A percentile compares a stretch with the other conserved stretches of the same genome.
phyloP scores from a whole-genome alignment of 2,113 vertebrate species.

The Australoheros scitulus region DNA sequence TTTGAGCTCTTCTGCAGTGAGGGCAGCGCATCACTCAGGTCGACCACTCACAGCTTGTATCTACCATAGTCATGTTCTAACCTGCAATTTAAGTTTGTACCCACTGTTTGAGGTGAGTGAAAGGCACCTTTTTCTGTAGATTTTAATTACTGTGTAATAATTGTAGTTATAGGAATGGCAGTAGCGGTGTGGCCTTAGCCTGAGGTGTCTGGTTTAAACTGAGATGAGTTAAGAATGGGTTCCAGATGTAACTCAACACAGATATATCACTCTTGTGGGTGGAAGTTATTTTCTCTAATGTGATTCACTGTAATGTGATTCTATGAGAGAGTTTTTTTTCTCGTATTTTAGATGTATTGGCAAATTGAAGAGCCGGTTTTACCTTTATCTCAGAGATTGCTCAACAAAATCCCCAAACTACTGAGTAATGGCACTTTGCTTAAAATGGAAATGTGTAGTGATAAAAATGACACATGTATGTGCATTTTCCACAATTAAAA shows the following conservation, averaged over 20 bases:
- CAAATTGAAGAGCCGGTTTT: background rate
- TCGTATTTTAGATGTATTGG: background rate
- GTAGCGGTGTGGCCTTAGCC: background rate
- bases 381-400: background rate
- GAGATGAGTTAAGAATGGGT: background rate
- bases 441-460: background rate
- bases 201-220: background rate
- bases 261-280: background rate
- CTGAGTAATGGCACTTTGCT: too few relatives aligned
- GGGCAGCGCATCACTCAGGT: too few relatives aligned
- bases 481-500: slow-evolving; percentile 3
- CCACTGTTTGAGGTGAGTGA: background rate
- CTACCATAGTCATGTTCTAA: background rate
- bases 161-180: background rate
- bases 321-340: background rate
- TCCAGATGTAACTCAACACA: background rate
- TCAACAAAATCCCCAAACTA: background rate
- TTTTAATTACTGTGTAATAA: background rate
- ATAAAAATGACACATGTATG: background rate
- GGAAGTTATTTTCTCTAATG: background rate
- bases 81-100: background rate
- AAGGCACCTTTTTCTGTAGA: background rate
- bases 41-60: background rate
- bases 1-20: too few relatives aligned
- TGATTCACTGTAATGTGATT: background rate